phyloP scores from a whole-genome alignment of 1,140 invertebrate species.

The Drosophila teissieri region DNA sequence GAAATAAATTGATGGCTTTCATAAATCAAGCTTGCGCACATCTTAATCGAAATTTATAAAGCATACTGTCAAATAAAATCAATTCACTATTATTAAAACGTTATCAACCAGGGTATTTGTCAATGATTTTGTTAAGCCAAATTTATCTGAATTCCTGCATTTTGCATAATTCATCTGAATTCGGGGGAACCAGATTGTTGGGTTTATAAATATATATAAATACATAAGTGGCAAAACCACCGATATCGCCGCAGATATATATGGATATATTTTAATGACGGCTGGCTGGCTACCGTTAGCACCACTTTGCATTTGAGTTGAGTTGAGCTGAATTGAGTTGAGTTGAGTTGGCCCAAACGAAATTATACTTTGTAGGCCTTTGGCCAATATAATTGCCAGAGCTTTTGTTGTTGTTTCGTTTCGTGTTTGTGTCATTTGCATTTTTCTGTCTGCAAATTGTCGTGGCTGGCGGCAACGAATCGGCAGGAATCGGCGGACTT shows the following conservation, averaged over 20 bases:
- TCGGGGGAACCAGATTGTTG: conserved; percentile 18
- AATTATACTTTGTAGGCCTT: conserved; percentile 46
- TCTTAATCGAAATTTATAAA: conserved; percentile 31
- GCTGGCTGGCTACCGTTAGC: conserved; percentile 34
- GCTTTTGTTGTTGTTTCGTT: conserved; percentile 6
- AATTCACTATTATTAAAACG: conserved; percentile 38
- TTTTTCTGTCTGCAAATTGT: conserved; percentile 79
- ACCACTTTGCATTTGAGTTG: neutral
- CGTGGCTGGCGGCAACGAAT: conserved; percentile 57
- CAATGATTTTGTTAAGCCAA: conserved; percentile 33
- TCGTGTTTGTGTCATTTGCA: conserved; percentile 74
- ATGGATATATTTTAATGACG: conserved; percentile 9
- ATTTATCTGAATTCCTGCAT: conserved; percentile 37
- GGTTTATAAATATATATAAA: conserved; percentile 24
- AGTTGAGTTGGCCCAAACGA: conserved; percentile 11
- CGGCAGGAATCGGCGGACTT: conserved; percentile 57
- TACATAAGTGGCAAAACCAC: neutral
- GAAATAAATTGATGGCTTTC: conserved; percentile 7
- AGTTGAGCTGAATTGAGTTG: neutral
- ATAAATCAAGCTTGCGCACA: conserved; percentile 18
- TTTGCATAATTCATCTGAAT: conserved; percentile 15
- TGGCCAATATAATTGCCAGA: conserved; percentile 23
- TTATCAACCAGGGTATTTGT: conserved; percentile 35
- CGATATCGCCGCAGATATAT: conserved; percentile 1
- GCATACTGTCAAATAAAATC: conserved; percentile 32